Evolutionary conservation across 2,113 vertebrate species (phyloP).

Genomic region (Bos javanicus): DNA sequence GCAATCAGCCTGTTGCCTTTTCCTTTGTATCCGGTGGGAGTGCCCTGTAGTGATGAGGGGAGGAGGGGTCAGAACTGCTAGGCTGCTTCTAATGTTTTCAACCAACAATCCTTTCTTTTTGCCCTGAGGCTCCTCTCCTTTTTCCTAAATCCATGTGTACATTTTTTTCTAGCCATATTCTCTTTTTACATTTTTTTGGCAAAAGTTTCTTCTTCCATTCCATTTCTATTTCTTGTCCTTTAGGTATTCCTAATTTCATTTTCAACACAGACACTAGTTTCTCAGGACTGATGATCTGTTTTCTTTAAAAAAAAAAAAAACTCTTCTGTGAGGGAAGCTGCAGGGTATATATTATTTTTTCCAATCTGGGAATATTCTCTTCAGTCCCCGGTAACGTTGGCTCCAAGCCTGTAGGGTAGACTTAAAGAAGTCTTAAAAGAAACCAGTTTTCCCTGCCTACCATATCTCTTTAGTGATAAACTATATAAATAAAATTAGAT

Average conservation of each 20-base stretch:
- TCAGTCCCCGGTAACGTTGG: background rate
- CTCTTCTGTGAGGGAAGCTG: background rate
- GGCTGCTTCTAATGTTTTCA: background rate
- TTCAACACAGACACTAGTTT: background rate
- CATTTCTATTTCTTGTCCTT: background rate
- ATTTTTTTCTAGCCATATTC: constrained; percentile 3
- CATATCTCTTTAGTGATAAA: background rate
- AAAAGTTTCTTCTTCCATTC: background rate
- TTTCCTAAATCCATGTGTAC: background rate
- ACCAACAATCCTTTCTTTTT: background rate
- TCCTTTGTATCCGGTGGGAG: background rate
- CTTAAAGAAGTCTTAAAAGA: background rate
- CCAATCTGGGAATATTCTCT: background rate
- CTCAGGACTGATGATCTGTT: background rate
- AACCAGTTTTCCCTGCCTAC: background rate
- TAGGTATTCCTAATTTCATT: background rate
- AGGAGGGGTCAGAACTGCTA: background rate
- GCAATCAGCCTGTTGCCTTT: background rate
- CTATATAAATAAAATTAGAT: background rate
- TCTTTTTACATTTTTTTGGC: background rate
- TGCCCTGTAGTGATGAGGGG: background rate
- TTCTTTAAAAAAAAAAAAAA: background rate
- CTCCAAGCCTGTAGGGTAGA: background rate
- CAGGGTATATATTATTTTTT: background rate
- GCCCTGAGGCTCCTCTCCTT: background rate